Evolutionary conservation across 2,888 invertebrate species (phyloP).

Genomic region (Drosophila nr. medialis): DNA sequence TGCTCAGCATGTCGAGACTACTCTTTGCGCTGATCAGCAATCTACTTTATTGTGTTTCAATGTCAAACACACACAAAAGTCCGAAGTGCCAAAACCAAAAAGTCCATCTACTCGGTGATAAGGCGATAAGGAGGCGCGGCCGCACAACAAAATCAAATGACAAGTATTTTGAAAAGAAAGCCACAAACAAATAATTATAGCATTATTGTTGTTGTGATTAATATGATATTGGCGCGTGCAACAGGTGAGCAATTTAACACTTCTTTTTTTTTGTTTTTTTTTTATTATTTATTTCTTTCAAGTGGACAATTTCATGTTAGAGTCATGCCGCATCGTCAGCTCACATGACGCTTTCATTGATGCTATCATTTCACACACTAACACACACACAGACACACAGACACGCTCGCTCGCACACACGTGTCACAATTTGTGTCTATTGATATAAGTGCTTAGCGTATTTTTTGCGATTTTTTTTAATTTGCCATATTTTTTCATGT

Average conservation of each 20-base stretch:
- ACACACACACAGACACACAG: neutral
- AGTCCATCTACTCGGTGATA: slow-evolving; percentile 38
- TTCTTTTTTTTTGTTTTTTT: too few species aligned
- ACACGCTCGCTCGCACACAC: slow-evolving; percentile 1
- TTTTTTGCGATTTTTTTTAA: slow-evolving; percentile 8
- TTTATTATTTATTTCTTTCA: slow-evolving; percentile 16
- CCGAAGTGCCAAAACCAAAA: slow-evolving; percentile 42
- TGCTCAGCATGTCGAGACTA: neutral
- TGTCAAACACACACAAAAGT: slow-evolving; percentile 55
- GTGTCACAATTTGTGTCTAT: slow-evolving; percentile 44
- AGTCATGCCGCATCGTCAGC: slow-evolving; percentile 37
- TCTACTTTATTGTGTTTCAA: slow-evolving; percentile 39
- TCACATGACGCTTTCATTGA: slow-evolving; percentile 57
- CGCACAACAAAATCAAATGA: slow-evolving; percentile 2
- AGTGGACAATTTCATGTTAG: slow-evolving; percentile 34
- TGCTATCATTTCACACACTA: slow-evolving; percentile 29
- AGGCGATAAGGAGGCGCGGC: slow-evolving; percentile 62
- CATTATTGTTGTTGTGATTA: slow-evolving; percentile 16
- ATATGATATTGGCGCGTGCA: slow-evolving; percentile 43
- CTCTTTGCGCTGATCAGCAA: slow-evolving; percentile 2
- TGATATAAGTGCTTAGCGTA: slow-evolving; percentile 51
- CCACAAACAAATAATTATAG: slow-evolving; percentile 27
- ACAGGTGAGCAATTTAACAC: slow-evolving; percentile 48
- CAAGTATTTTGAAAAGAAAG: slow-evolving; percentile 6
- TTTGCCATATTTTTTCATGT: slow-evolving; percentile 15